A percentile compares a stretch with the other conserved stretches of the same genome.
These are phyloP conservation scores for Chironomus striatipennis DNA, from an alignment of 1,140 invertebrate species.

Conservation along the genomic window DNA sequence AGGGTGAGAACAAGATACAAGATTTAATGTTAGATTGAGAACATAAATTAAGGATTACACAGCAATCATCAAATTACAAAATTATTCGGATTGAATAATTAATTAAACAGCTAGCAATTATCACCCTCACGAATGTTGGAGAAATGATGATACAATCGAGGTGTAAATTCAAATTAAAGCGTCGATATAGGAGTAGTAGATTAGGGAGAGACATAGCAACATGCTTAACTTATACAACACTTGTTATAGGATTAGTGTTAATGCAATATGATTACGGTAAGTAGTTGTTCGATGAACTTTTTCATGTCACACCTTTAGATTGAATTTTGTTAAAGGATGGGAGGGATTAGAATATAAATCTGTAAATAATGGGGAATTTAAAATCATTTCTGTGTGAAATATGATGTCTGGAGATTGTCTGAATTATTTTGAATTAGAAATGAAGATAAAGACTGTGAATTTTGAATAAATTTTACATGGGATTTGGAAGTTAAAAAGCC, in stretches of 20 bases:
- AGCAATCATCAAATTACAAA: not conserved
- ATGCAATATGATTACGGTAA: conserved; percentile 17
- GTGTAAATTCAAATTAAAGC: conserved; percentile 22
- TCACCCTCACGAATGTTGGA: conserved; percentile 15
- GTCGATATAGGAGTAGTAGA: not conserved
- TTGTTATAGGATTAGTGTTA: conserved; percentile 17
- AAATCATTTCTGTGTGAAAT: no score
- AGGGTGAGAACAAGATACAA: not conserved
- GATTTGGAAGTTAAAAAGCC: no score
- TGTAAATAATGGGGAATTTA: not conserved
- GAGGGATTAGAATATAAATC: not conserved
- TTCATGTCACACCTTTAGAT: not conserved
- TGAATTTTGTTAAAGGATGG: not conserved
- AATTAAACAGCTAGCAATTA: conserved; percentile 9
- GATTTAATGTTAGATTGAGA: no score
- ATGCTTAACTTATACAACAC: conserved; percentile 6
- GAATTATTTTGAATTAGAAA: no score
- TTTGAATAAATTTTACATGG: no score
- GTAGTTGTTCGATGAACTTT: not conserved
- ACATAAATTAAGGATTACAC: not conserved
- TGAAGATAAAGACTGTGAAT: no score
- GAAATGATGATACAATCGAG: conserved; percentile 16
- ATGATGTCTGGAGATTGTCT: no score
- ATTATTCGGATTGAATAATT: conserved; percentile 9
- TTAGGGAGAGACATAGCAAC: not conserved